Percentiles rank a stretch among this genome's conserved stretches.
Conservation (phyloP, 92 coral and sea anemone genomes). For the Meandrina meandrites region DNA sequence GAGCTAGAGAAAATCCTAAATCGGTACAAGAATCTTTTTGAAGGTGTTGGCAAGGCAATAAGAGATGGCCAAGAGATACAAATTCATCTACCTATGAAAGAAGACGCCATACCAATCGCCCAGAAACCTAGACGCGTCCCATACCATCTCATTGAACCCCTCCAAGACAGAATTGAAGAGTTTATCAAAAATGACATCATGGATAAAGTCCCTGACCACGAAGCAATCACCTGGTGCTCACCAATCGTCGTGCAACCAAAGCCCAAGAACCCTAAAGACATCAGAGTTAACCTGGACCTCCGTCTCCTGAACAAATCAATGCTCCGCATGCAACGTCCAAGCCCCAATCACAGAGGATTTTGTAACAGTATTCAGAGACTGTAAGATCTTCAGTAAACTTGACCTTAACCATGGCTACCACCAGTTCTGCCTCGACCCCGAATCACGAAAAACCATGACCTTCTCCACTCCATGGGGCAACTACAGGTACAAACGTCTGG, state of each 20-base stretch:
- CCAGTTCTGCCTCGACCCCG: constrained; percentile 28
- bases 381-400: too few relatives aligned
- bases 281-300: constrained; percentile 67
- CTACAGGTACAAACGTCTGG: constrained; percentile 1
- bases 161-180: constrained; percentile 36
- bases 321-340: constrained; percentile 55
- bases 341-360: constrained; percentile 61
- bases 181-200: constrained; percentile 47
- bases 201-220: constrained; percentile 64
- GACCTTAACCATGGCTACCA: too few relatives aligned
- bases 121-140: constrained; percentile 57
- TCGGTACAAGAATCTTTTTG: constrained; percentile 26
- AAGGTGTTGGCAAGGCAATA: constrained; percentile 53
- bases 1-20: constrained; percentile 39
- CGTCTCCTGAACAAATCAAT: constrained; percentile 58
- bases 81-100: constrained; percentile 55
- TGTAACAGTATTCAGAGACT: constrained; percentile 25
- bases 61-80: constrained; percentile 61
- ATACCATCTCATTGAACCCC: constrained; percentile 40
- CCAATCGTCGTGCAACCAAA: constrained; percentile 65
- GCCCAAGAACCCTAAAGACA: constrained; percentile 65
- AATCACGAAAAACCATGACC: constrained; percentile 61
- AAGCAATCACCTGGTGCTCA: constrained; percentile 55
- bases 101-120: constrained; percentile 49
- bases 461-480: constrained; percentile 60